These are phyloP conservation scores for Tapera naevia DNA, from an alignment of 2,797 vertebrate species.

Conservation along the genomic window DNA sequence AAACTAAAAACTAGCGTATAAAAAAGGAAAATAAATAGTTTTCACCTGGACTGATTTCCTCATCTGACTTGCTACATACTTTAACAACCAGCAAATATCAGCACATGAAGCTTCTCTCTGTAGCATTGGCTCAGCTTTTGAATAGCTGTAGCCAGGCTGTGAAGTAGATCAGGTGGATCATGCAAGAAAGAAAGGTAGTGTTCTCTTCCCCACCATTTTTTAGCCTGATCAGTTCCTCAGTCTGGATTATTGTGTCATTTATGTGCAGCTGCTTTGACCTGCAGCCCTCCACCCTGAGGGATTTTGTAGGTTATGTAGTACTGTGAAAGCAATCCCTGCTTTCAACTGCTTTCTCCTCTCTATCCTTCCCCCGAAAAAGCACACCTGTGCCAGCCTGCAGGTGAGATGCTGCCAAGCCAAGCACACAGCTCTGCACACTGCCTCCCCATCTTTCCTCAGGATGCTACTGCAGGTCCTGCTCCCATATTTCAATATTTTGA, in stretches of 20 bases:
- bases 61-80: not conserved
- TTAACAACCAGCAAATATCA: not conserved
- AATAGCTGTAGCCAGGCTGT: rapidly evolving
- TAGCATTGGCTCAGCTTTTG: not conserved
- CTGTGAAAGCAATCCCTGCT: not conserved
- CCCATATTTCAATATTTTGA: not conserved
- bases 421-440: rapidly evolving
- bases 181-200: rapidly evolving
- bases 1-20: not conserved
- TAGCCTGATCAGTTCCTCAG: not conserved
- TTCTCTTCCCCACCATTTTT: not conserved
- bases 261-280: not conserved
- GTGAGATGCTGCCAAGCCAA: not conserved
- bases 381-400: rapidly evolving
- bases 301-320: not conserved
- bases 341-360: not conserved
- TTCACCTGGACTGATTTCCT: not conserved
- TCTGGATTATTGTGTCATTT: not conserved
- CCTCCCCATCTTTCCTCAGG: not conserved
- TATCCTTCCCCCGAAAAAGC: not conserved
- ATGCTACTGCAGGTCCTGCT: not conserved
- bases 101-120: not conserved
- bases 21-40: not conserved
- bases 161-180: not conserved
- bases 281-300: not conserved